A percentile compares a stretch with the other conserved stretches of the same genome.
Evolutionary conservation across 1,140 invertebrate genomes (phyloP).

Genomic region (Pissodes strobi): DNA sequence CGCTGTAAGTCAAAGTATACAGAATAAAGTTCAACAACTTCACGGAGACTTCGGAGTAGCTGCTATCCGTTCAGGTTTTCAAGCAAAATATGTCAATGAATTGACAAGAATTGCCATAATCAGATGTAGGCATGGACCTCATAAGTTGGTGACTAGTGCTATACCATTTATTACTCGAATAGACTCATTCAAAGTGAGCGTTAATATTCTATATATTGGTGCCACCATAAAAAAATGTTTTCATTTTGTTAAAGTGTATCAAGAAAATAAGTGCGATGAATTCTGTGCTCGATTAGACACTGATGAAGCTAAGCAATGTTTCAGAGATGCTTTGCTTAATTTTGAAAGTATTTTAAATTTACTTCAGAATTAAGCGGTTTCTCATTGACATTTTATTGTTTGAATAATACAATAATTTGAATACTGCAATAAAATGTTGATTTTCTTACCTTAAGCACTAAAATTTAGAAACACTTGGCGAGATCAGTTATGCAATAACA

Average conservation of each 20-base stretch:
- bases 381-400: too few relatives aligned
- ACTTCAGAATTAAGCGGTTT: constrained; percentile 3
- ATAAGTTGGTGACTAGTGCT: constrained; percentile 68
- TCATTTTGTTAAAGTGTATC: constrained; percentile 70
- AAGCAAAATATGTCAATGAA: constrained; percentile 77
- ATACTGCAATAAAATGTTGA: too few relatives aligned
- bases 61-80: constrained; percentile 68
- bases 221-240: constrained; percentile 80
- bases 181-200: constrained; percentile 62
- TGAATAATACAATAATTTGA: too few relatives aligned
- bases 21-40: constrained; percentile 67
- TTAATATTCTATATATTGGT: constrained; percentile 72
- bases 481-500: too few relatives aligned
- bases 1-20: constrained; percentile 63
- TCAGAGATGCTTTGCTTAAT: constrained; percentile 55
- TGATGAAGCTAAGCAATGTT: constrained; percentile 53
- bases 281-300: constrained; percentile 61
- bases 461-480: too few relatives aligned
- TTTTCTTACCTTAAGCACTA: too few relatives aligned
- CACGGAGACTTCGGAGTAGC: constrained; percentile 75
- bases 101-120: constrained; percentile 74
- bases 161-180: constrained; percentile 70
- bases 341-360: constrained; percentile 37
- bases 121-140: constrained; percentile 71
- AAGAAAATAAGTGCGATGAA: constrained; percentile 62